Conservation (phyloP, 1,140 invertebrate genomes). For the Drosophila watanabei region DNA sequence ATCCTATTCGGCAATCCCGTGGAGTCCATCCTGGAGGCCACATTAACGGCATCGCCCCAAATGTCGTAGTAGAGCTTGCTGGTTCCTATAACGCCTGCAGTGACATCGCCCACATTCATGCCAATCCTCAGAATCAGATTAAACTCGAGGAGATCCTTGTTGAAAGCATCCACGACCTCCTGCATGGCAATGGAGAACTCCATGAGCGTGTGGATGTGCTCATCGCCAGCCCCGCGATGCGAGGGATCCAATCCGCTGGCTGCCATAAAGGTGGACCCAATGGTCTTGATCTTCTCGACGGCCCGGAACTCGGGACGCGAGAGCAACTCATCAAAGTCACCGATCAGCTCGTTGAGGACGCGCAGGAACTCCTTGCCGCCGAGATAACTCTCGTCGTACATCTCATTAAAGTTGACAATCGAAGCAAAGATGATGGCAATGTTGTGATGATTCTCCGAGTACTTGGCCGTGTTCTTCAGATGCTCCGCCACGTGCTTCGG, state of each 20-base stretch:
- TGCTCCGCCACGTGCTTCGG: constrained; percentile 97
- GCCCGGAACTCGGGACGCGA: constrained; percentile 93
- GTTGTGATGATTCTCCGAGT: constrained; percentile 97
- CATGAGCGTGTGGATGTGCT: constrained; percentile 94
- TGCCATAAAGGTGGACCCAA: constrained; percentile 98
- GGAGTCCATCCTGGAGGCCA: constrained; percentile 98
- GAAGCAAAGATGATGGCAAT: constrained; percentile 98
- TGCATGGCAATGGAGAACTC: constrained; percentile 96
- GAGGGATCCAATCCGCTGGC: constrained; percentile 96
- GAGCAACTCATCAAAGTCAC: constrained; percentile 97
- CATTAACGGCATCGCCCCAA: constrained; percentile 99
- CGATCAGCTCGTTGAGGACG: constrained; percentile 97
- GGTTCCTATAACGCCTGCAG: constrained; percentile 98
- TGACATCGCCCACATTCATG: constrained; percentile 95
- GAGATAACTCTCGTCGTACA: constrained; percentile 98
- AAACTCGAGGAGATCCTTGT: constrained; percentile 94
- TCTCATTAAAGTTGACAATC: constrained; percentile 98
- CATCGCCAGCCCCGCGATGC: constrained; percentile 89
- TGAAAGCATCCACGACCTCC: constrained; percentile 94
- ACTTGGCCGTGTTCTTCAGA: constrained; percentile 96
- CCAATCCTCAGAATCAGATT: constrained; percentile 96
- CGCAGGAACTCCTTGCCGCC: constrained; percentile 96
- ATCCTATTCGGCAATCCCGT: constrained; percentile 94
- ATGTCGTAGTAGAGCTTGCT: constrained; percentile 99
- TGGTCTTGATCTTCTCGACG: constrained; percentile 99